Evolutionary conservation across 2,888 invertebrate species (phyloP).

Genomic region (Quadroppia sp.): DNA sequence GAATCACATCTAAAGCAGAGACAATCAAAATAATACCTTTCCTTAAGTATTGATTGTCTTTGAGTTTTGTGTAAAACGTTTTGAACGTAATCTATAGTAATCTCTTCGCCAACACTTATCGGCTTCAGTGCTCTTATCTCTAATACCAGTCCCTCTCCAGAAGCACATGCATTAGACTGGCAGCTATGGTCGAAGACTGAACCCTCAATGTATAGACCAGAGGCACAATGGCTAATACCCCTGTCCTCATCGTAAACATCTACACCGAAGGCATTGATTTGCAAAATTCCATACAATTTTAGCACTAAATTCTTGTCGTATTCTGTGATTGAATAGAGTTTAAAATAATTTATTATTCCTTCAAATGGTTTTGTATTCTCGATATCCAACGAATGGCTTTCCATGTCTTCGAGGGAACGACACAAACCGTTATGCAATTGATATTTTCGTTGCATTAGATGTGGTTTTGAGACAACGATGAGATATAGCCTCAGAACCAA

Average conservation of each 20-base stretch:
- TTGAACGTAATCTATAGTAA: slow-evolving; percentile 40
- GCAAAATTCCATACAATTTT: slow-evolving; percentile 38
- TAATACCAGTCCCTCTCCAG: slow-evolving; percentile 33
- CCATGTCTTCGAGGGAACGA: slow-evolving; percentile 37
- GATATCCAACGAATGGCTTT: slow-evolving; percentile 37
- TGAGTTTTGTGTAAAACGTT: slow-evolving; percentile 33
- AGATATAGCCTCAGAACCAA: slow-evolving; percentile 33
- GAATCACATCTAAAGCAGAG: slow-evolving; percentile 32
- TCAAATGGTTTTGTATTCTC: slow-evolving; percentile 23
- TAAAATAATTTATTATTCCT: slow-evolving; percentile 41
- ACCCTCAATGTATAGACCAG: slow-evolving; percentile 39
- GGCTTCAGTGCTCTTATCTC: slow-evolving; percentile 35
- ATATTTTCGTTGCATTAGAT: slow-evolving; percentile 15
- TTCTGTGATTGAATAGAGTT: slow-evolving; percentile 35
- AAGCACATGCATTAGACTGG: slow-evolving; percentile 37
- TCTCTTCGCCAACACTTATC: slow-evolving; percentile 35
- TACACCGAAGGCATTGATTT: slow-evolving; percentile 40
- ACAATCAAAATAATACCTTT: slow-evolving; percentile 40
- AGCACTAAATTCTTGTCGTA: slow-evolving; percentile 32
- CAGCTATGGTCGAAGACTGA: slow-evolving; percentile 41
- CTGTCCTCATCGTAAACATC: slow-evolving; percentile 25
- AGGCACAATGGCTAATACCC: slow-evolving; percentile 32
- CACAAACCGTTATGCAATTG: slow-evolving; percentile 33
- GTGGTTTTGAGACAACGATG: slow-evolving; percentile 25
- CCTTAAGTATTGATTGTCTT: slow-evolving; percentile 28